These are phyloP conservation scores for Trematocara macrostoma DNA, from an alignment of 2,113 vertebrate genomes.

Conservation along the genomic window DNA sequence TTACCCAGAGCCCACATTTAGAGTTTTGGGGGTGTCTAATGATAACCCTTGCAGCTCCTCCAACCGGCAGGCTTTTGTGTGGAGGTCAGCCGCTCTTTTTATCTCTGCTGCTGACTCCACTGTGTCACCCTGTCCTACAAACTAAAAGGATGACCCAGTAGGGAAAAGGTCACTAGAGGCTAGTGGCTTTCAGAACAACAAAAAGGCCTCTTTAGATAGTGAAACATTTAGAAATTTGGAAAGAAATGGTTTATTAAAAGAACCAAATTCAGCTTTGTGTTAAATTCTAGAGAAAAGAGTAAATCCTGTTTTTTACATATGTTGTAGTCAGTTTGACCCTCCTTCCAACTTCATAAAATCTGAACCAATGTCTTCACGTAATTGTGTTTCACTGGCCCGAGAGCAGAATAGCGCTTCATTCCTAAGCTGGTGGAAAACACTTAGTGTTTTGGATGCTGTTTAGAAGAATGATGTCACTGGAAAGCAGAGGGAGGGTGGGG, in stretches of 20 bases:
- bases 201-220: neutral
- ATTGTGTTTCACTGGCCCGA: neutral
- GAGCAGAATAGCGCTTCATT: neutral
- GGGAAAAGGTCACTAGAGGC: slow-evolving; percentile 48
- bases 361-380: neutral
- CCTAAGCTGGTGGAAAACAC: slow-evolving; percentile 10
- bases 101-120: slow-evolving; percentile 48
- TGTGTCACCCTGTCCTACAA: slow-evolving; percentile 12
- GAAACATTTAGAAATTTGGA: neutral
- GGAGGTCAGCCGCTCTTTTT: slow-evolving; percentile 61
- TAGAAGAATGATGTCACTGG: slow-evolving; percentile 57
- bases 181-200: neutral
- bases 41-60: slow-evolving; percentile 35
- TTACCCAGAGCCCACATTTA: neutral
- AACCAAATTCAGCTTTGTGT: neutral
- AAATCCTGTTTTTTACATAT: neutral
- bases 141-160: slow-evolving; percentile 50
- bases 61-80: slow-evolving; percentile 50
- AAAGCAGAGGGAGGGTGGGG: slow-evolving; percentile 32
- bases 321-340: neutral
- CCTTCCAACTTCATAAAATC: neutral
- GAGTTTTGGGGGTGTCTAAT: slow-evolving; percentile 26
- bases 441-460: slow-evolving; percentile 40
- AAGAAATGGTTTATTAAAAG: neutral
- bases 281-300: neutral